phyloP scores from a whole-genome alignment of 1,140 invertebrate species.

The Plutomurus gul region DNA sequence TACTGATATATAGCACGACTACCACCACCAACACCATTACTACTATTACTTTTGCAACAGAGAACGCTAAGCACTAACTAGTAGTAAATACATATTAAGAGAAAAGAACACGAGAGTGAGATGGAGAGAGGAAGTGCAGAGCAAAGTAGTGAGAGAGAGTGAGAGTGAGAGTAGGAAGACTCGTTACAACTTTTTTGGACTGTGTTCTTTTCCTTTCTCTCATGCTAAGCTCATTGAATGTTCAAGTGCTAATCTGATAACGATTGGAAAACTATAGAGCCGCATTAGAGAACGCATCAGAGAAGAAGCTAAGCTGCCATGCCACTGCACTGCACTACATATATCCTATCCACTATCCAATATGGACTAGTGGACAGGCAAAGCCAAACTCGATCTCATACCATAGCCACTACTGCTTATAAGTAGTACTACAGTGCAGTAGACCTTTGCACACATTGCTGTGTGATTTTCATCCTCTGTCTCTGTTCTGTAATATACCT shows the following conservation, averaged over 20 bases:
- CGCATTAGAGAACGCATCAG: conserved; percentile 2
- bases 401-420: no score
- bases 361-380: no score
- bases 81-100: background rate
- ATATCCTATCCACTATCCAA: no score
- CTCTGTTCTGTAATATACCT: no score
- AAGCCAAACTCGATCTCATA: background rate
- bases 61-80: no score
- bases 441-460: no score
- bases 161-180: conserved; percentile 17
- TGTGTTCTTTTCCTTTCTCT: conserved; percentile 6
- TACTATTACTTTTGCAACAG: no score
- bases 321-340: background rate
- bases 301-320: background rate
- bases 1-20: no score
- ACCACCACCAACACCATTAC: no score
- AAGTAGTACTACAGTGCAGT: no score
- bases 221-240: conserved; percentile 26
- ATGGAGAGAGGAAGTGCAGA: background rate
- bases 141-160: background rate
- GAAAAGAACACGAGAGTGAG: background rate
- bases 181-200: conserved; percentile 13
- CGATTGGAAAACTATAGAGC: conserved; percentile 28
- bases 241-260: conserved; percentile 24
- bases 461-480: no score